Evolutionary conservation across 2,888 invertebrate genomes (phyloP).

Genomic region (Eutolmus rufibarbis): DNA sequence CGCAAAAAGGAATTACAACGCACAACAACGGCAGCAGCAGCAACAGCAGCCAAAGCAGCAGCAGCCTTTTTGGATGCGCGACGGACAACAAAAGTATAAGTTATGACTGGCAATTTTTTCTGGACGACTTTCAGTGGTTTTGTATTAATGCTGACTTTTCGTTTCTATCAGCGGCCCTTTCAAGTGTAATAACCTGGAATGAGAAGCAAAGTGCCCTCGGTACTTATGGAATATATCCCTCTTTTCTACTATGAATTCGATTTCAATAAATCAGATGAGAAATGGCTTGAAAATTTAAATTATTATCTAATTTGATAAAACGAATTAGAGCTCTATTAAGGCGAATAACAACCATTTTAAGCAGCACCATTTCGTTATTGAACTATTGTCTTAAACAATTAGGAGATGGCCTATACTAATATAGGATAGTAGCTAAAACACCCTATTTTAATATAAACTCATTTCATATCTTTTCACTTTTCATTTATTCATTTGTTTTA

Average conservation of each 20-base stretch:
- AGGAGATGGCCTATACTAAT: not conserved
- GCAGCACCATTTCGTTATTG: not conserved
- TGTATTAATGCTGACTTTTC: slow-evolving; percentile 11
- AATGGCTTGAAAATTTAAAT: not conserved
- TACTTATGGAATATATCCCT: not conserved
- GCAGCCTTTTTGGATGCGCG: not conserved
- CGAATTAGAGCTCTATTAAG: not conserved
- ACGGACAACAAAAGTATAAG: slow-evolving; percentile 4
- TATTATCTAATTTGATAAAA: not conserved
- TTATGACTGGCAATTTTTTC: slow-evolving; percentile 24
- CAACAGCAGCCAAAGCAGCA: not conserved
- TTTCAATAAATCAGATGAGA: not conserved
- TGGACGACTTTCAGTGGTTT: not conserved
- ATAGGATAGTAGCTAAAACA: not conserved
- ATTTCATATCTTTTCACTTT: not conserved
- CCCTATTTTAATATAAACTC: not conserved
- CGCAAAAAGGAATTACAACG: not conserved
- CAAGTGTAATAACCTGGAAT: slow-evolving; percentile 19
- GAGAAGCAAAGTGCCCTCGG: not conserved
- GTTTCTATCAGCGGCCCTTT: not conserved
- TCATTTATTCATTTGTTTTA: too few species aligned
- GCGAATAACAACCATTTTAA: not conserved
- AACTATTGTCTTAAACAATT: not conserved
- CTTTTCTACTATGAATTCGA: not conserved
- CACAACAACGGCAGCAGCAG: not conserved